These are phyloP conservation scores for Oppia nitens DNA, from an alignment of 1,140 invertebrate genomes.

Conservation along the genomic window DNA sequence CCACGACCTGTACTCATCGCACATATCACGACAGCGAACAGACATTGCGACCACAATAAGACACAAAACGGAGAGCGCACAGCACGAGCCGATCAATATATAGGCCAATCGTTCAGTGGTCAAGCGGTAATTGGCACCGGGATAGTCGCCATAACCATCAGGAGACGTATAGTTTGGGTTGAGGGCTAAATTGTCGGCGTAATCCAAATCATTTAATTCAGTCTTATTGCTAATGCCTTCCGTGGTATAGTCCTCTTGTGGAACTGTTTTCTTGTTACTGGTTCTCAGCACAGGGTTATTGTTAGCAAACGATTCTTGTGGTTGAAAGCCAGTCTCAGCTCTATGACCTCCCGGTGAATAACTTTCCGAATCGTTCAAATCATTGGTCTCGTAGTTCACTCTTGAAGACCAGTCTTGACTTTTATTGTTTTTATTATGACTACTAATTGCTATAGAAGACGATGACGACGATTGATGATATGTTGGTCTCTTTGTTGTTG, in stretches of 20 bases:
- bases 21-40: conserved; percentile 21
- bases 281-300: neutral
- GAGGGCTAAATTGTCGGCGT: neutral
- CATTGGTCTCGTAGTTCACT: neutral
- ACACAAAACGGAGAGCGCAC: conserved; percentile 25
- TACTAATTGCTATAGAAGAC: neutral
- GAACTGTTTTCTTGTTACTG: neutral
- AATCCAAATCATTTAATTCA: neutral
- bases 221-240: neutral
- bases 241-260: neutral
- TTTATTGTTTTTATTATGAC: neutral
- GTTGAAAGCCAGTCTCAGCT: neutral
- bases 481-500: neutral
- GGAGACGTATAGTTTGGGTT: neutral
- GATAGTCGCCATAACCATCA: neutral
- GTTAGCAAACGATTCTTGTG: neutral
- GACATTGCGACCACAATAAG: conserved; percentile 25
- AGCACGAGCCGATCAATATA: conserved; percentile 26
- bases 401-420: neutral
- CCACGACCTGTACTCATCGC: conserved; percentile 16
- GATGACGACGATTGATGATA: neutral
- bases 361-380: neutral
- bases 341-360: neutral
- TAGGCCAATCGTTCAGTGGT: conserved; percentile 27
- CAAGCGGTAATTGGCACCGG: conserved; percentile 14